Evolutionary conservation across 2,113 vertebrate species (phyloP).

Genomic region (Xiphophorus couchianus): DNA sequence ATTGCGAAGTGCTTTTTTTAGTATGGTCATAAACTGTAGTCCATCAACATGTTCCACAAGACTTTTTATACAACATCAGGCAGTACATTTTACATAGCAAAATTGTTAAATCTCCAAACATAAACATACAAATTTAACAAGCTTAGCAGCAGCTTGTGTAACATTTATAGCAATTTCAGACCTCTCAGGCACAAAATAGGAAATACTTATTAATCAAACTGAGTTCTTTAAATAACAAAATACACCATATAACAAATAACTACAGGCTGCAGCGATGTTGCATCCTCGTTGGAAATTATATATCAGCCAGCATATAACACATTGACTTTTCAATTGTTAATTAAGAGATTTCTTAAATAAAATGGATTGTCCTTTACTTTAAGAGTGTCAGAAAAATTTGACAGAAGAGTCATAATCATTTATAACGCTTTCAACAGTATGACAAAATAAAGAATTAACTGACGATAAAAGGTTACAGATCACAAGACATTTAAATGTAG

Average conservation of each 20-base stretch:
- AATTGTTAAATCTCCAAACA: background rate
- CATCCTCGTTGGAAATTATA: background rate
- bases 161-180: no score
- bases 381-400: no score
- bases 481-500: no score
- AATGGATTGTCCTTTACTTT: no score
- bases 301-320: background rate
- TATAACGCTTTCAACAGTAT: no score
- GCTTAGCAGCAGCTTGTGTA: background rate
- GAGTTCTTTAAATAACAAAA: background rate
- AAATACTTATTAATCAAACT: no score
- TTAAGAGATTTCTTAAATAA: no score
- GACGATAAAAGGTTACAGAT: no score
- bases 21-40: conserved; percentile 20
- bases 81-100: background rate
- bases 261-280: background rate
- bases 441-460: no score
- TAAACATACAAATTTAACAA: background rate
- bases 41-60: background rate
- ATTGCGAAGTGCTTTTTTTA: conserved; percentile 45
- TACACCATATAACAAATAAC: background rate
- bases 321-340: background rate
- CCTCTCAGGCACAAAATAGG: no score
- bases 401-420: no score
- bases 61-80: conserved; percentile 12